Conservation (phyloP, 2,113 vertebrate genomes). For the Microcebus griseorufus region DNA sequence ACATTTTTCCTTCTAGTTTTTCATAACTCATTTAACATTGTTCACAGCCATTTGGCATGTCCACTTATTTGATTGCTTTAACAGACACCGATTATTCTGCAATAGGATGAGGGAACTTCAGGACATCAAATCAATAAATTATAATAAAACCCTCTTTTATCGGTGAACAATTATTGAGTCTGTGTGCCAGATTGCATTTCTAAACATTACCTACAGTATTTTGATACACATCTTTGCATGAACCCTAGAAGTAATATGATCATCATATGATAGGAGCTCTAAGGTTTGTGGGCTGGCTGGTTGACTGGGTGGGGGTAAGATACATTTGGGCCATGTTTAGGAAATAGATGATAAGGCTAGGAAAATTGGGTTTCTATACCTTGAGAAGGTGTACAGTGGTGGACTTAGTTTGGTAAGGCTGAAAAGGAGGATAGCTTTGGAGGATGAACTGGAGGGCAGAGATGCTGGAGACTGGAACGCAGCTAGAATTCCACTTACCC, state of each 20-base stretch:
- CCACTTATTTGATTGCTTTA: neutral
- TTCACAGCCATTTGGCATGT: neutral
- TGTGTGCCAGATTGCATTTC: neutral
- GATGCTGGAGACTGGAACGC: fast-evolving
- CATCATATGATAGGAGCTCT: neutral
- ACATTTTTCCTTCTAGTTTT: neutral
- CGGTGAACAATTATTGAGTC: neutral
- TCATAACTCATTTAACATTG: neutral
- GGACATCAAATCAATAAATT: neutral
- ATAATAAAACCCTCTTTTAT: neutral
- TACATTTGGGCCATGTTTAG: neutral
- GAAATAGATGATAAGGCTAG: neutral
- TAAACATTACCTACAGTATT: neutral
- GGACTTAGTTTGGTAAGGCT: neutral
- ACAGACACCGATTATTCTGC: neutral
- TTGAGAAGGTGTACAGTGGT: neutral
- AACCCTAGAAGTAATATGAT: neutral
- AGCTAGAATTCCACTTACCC: neutral
- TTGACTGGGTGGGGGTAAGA: neutral
- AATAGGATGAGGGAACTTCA: neutral
- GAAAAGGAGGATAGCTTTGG: neutral
- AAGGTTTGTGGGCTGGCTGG: neutral
- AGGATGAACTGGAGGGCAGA: neutral
- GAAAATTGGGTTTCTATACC: neutral
- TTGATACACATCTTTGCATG: neutral